Evolutionary conservation across 2,797 vertebrate genomes (phyloP), one percentile per base, ranked within the genome.

Genomic region (Syngnathus rostellatus): DNA sequence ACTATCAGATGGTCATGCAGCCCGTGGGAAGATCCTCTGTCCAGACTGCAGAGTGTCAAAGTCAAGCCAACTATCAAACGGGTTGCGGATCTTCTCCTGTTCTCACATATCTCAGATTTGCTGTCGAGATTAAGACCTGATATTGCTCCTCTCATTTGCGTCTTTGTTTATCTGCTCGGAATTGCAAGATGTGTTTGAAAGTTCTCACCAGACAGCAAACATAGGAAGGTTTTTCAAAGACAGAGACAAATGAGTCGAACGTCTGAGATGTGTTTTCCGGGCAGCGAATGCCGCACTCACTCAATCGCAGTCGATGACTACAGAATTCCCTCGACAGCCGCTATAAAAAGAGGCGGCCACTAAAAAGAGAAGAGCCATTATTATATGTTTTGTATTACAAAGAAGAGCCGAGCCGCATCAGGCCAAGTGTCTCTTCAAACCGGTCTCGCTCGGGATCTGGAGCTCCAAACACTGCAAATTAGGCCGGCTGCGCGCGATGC

Each of bases 1-100:
- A n/a, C 50, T 8, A n/a, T 54, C 53, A 12, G 21, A 54, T 12
- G 53, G 53, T 54, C 53, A 14, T 25, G 81, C 73, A 55, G 73
- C 79, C 80, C 83, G 83, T 89, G 87, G 87, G 87, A 89, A 89
- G 83, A 86, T 87, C 82, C 79, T 79, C 73, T 3, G 63, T 78
- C 73, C 70, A 78, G 80, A 82, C 79, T 70, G 64, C 55, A 10
- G 72, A 75, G 76, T 79, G 74, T 78, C 69, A 6, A 54, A 25
- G n/a, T 54, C 23, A 69, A 83, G 83, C 83, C 86, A 88, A 85
- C 82, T 83, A 73, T 87, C 81, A 83, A 81, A 78, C 72, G 70
- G 68, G 75, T 65, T 63, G 5, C 48, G 19, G 63, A 59, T 17
- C 43, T 31, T 43, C 68, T 40, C 68, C 68, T 74, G 69, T 72